These are phyloP conservation scores for Coregonus sp. DNA, from an alignment of 2,797 vertebrate genomes.

Conservation along the genomic window DNA sequence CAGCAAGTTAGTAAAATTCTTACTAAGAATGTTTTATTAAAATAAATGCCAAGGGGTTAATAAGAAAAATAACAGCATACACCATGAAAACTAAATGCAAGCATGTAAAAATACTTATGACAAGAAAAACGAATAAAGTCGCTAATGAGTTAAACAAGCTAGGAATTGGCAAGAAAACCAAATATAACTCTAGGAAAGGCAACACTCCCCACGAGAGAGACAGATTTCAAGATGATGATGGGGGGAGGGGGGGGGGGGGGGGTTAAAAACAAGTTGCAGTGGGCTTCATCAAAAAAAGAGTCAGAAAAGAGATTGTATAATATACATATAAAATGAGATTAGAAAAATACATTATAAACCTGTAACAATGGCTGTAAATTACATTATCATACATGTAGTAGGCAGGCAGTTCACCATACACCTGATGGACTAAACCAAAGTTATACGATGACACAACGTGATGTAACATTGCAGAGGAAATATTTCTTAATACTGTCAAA, in stretches of 20 bases:
- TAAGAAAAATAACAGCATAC: conserved; percentile 88
- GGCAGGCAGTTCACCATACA: conserved; percentile 79
- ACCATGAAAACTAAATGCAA: conserved; percentile 89
- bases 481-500: conserved; percentile 82
- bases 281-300: conserved; percentile 70
- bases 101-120: conserved; percentile 87
- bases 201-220: conserved; percentile 77
- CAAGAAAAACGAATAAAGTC: conserved; percentile 81
- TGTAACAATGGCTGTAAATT: conserved; percentile 90
- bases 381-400: conserved; percentile 87
- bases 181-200: conserved; percentile 75
- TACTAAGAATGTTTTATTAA: conserved; percentile 91
- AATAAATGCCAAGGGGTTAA: conserved; percentile 89
- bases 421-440: conserved; percentile 79
- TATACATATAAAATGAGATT: conserved; percentile 90
- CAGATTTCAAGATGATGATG: conserved; percentile 61
- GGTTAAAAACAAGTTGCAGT: conserved; percentile 58
- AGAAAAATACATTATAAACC: conserved; percentile 92
- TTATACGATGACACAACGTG: conserved; percentile 77
- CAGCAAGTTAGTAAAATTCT: conserved; percentile 90
- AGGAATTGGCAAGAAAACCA: conserved; percentile 76
- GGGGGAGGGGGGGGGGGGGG: conserved; percentile 37
- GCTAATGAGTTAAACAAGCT: conserved; percentile 89
- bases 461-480: conserved; percentile 80
- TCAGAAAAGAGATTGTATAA: conserved; percentile 79